Evolutionary conservation across 2,797 vertebrate genomes (phyloP), one percentile per base, ranked within the genome.

Genomic region (Florisuga fusca): DNA sequence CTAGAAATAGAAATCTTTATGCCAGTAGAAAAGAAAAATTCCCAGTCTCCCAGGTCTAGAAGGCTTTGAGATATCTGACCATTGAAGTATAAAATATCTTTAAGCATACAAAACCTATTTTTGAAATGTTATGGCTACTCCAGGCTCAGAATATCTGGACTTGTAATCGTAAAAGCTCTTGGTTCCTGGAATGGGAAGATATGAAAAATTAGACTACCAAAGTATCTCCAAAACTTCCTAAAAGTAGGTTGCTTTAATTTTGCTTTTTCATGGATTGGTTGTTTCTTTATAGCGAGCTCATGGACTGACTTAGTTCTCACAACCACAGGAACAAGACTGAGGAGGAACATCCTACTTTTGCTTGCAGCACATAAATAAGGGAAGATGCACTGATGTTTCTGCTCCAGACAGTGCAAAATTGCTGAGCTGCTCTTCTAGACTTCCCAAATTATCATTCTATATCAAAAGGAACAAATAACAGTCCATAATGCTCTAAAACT

Each of bases 1-100:
- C 69, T 89, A 68, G 88, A 94, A 94, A 91, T 84, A 54, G 85
- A 93, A 93, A 74, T 17, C 15, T 87, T 90, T 95, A 54, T 43
- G 43, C 26, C 87, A 84, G 41, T 26, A 55, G 73, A 94, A 95
- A 66, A 48, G 66, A 80, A 93, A 94, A 83, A 87, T 45, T 80
- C 27, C 36, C 41, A 29, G 50, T 82, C 34, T 94, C 21, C 7
- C 71, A 61, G 6, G n/a, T 84, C 72, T 79, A 58, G n/a, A 85
- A 75, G 36, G 68, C 46, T 92, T 95, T 33, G 12, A 93, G 74
- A 41, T 59, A 76, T 45, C 72, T 77, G 54, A 81, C 23, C 26
- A 45, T 83, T 92, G 85, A 80, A 80, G 19, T 67, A 77, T 69
- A 58, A 94, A 81, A 73, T 91, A 85, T 87, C 95, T 90, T 87